A percentile compares a stretch with the other conserved stretches of the same genome.
Evolutionary conservation across 2,113 vertebrate genomes (phyloP).

Genomic region (Leucosticte australis): DNA sequence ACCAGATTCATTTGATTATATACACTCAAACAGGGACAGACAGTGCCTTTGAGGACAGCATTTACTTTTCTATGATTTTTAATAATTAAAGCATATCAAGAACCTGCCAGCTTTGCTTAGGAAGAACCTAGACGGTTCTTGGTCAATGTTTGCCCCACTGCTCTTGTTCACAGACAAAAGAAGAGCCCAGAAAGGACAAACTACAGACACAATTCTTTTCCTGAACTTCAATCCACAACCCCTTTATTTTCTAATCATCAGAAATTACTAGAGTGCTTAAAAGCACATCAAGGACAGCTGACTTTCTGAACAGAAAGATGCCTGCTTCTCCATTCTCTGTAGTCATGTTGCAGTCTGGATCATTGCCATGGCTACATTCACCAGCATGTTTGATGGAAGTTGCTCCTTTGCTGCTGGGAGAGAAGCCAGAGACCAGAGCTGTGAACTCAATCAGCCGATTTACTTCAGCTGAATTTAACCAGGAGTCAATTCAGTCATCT

Average conservation of each 20-base stretch:
- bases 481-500: background rate
- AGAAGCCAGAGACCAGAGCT: background rate
- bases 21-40: background rate
- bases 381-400: background rate
- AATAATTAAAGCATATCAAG: background rate
- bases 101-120: background rate
- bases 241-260: background rate
- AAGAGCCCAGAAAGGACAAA: background rate
- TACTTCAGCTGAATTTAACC: background rate
- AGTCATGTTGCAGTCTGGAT: background rate
- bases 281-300: background rate
- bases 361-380: background rate
- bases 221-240: background rate
- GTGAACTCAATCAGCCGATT: background rate
- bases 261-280: background rate
- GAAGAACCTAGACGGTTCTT: background rate
- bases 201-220: background rate
- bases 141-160: too few species aligned
- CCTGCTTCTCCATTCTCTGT: background rate
- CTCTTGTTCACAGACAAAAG: too few species aligned
- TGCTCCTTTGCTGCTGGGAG: background rate
- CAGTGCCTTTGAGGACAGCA: background rate
- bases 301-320: background rate
- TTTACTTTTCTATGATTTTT: background rate
- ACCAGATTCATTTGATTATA: background rate